These are phyloP conservation scores for Atractosteus spatula DNA, from an alignment of 2,113 vertebrate species.

Conservation along the genomic window DNA sequence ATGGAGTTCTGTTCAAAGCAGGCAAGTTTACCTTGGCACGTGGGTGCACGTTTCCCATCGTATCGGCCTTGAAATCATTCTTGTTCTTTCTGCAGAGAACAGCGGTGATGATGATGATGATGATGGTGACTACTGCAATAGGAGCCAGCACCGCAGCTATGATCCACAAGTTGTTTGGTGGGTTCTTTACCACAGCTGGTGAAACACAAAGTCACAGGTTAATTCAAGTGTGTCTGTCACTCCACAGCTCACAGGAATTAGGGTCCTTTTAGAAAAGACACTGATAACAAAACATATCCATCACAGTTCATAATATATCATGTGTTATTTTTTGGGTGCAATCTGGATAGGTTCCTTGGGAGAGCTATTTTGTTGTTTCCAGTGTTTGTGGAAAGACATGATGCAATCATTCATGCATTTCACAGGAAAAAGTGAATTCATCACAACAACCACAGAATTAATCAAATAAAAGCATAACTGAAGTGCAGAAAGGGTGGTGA, in stretches of 20 bases:
- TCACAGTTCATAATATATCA: not conserved
- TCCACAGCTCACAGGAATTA: not conserved
- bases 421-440: too few relatives aligned
- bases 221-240: too few relatives aligned
- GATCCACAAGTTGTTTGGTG: constrained; percentile 97
- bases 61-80: constrained; percentile 91
- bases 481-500: too few relatives aligned
- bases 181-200: constrained; percentile 92
- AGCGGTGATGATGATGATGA: constrained; percentile 94
- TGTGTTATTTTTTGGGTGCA: too few relatives aligned
- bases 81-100: constrained; percentile 98
- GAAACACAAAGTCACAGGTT: constrained; percentile 8
- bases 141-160: constrained; percentile 92
- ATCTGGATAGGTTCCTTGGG: too few relatives aligned
- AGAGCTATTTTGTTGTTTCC: too few relatives aligned
- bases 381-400: too few relatives aligned
- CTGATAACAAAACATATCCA: not conserved
- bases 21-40: constrained; percentile 79
- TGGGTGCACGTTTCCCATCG: constrained; percentile 89
- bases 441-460: too few relatives aligned
- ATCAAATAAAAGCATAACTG: too few relatives aligned
- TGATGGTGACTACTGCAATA: constrained; percentile 88
- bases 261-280: too few relatives aligned
- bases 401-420: too few relatives aligned
- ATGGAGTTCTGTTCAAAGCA: too few relatives aligned